Base-by-base conservation (phyloP, 2,888 invertebrate species). In the Hyppa rectilinea region DNA sequence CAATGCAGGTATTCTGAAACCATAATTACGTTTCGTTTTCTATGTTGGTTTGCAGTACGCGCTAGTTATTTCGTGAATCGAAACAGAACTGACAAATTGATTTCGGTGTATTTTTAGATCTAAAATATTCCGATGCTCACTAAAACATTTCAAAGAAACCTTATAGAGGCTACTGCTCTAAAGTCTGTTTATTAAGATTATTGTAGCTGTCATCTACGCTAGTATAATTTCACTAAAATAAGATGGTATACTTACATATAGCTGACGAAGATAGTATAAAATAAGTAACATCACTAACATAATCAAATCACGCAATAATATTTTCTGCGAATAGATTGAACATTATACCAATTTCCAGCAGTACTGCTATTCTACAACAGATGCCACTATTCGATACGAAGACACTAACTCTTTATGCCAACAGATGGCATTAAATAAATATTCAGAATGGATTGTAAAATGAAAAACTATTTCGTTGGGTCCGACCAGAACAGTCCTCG, bases 311-410 rank as follows among this genome's bases (percentile, higher is more conserved):
- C 62, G 31, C 52, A 62, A 58, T 71, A 62, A 58, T 71, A 47
- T 49, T 78, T 74, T 52, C 38, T 43, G 5, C 4, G 34, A 56
- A 23, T 34, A 43, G 29, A 31, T 34, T 29, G 26, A 10, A 50
- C 36, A 31, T 43, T 36, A 49, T 0, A 26, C 38, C 29, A 49
- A 52, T 38, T 59, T 49, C 2, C 34, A 58, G 26, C 53, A 70
- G 56, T 79, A 43, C 43, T 67, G 79, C 84, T 84, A 83, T 62
- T 83, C 34, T 14, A 36, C 47, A 71, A 66, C 40, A 84, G 84
- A 75, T 78, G 74, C 77, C 83, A 62, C 53, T 64, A 34, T 40
- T 31, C 23, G 4, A 47, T 26, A 34, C 2, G 0, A 2, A 14
- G 0, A 34, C 2, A 17, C 12, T 53, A 53, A 20, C n/a, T 45